Conservation (phyloP, 1,140 invertebrate species). For the Aphaenogaster floridana region DNA sequence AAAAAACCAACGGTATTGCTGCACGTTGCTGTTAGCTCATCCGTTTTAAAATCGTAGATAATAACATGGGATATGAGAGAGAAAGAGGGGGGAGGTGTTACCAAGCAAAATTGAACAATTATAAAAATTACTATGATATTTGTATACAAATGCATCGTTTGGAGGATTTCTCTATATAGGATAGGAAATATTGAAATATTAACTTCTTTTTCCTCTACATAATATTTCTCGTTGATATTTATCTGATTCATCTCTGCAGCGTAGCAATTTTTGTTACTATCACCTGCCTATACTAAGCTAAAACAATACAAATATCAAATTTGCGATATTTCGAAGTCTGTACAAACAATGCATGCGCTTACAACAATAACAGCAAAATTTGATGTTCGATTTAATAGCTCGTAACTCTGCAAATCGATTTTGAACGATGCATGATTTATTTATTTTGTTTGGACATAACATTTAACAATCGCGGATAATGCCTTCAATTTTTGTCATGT, state of each 20-base stretch:
- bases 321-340: background rate
- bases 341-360: background rate
- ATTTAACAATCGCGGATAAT: slow-evolving; percentile 19
- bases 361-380: slow-evolving; percentile 12
- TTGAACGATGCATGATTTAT: background rate
- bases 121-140: background rate
- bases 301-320: slow-evolving; percentile 22
- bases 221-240: slow-evolving; percentile 19
- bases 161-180: background rate
- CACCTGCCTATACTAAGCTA: background rate
- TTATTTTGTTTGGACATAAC: background rate
- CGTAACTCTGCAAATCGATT: slow-evolving; percentile 1
- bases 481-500: background rate
- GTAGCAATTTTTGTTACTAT: background rate
- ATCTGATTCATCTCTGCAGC: background rate
- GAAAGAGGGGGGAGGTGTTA: background rate
- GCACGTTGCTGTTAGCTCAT: background rate
- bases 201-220: background rate
- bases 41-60: slow-evolving; percentile 14
- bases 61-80: too few species aligned
- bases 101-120: background rate
- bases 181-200: slow-evolving; percentile 12
- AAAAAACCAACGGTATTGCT: slow-evolving; percentile 2
- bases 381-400: slow-evolving; percentile 11
- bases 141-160: background rate